Base-by-base conservation (phyloP, 2,113 vertebrate species). In the Dromiciops gliroides region DNA sequence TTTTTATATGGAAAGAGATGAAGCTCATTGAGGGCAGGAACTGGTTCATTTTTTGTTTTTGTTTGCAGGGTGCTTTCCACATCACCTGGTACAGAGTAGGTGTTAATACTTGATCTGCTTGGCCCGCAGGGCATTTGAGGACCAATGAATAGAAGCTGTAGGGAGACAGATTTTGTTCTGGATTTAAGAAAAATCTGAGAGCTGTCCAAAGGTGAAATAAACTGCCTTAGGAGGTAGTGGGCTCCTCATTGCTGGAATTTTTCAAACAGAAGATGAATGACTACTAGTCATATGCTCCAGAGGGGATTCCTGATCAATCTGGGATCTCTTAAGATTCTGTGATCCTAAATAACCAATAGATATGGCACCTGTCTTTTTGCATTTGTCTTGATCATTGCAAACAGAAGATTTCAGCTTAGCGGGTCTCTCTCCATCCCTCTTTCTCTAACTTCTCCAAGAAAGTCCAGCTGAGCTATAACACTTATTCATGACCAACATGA, bases 81-180 rank as follows among this genome's bases (percentile, higher is more conserved):
- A 75, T 44, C 19, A 83, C n/a, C 37, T 83, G n/a, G 16, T 23
- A 2, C 19, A 83, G 8, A 44, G n/a, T n/a, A 44, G 67, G 67
- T 83, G n/a, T 83, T 83, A 83, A 19, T 83, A 8, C n/a, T 83
- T 83, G n/a, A 1, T 44, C 56, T 11, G 31, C 50, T 23, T 51
- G 5, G 51, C 44, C 16, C 53, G 48, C 1, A 0, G 0, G 0
- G 37, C 10, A 83, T 26, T 51, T 0, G 50, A 83, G 16, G 50
- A 75, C 48, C 60, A 83, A 93, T 14, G 90, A 88, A 31, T 91
- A 28, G 22, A 92, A 93, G 48, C 23, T 14, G 2, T 22, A 83
- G 67, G 22, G n/a, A 26, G 37, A 26, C 9, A 53, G 51, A 53
- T 44, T 3, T 83, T 83, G 67, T 83, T 83, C 22, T 83, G 67